A percentile compares a stretch with the other conserved stretches of the same genome.
Evolutionary conservation across 1,140 invertebrate genomes (phyloP).

Genomic region (Homarus americanus): DNA sequence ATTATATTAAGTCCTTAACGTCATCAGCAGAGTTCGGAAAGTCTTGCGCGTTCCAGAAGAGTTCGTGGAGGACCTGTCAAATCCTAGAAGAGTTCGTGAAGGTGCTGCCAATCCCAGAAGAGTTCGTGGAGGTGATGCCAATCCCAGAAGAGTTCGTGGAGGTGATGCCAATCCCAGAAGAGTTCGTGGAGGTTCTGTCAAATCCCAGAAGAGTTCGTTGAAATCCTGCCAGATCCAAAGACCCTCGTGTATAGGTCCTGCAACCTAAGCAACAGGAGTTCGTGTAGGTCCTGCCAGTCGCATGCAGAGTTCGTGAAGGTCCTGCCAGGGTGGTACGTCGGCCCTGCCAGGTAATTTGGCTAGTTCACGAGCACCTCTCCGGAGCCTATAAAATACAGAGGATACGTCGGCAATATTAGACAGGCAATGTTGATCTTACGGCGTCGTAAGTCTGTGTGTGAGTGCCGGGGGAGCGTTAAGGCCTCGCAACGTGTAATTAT

Average conservation of each 20-base stretch:
- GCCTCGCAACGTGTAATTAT: slow-evolving; percentile 4
- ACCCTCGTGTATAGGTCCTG: no score
- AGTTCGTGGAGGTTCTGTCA: not conserved
- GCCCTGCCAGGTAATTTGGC: not conserved
- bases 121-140: not conserved
- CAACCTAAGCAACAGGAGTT: no score
- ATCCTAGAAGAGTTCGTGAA: not conserved
- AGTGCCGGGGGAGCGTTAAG: not conserved
- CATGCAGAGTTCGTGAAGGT: no score
- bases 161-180: not conserved
- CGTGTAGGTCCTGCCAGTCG: not conserved
- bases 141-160: not conserved
- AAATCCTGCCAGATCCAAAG: not conserved
- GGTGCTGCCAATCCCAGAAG: not conserved
- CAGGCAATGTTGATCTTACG: slow-evolving; percentile 7
- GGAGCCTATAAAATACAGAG: not conserved
- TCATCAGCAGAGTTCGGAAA: not conserved
- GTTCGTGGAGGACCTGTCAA: not conserved
- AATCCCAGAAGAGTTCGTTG: not conserved
- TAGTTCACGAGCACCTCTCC: not conserved
- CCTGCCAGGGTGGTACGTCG: not conserved
- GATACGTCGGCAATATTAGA: not conserved
- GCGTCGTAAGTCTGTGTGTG: not conserved
- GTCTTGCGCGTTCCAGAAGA: not conserved
- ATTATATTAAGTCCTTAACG: no score